These are phyloP conservation scores for Botia almorhae DNA, from an alignment of 2,797 vertebrate genomes.

Conservation along the genomic window DNA sequence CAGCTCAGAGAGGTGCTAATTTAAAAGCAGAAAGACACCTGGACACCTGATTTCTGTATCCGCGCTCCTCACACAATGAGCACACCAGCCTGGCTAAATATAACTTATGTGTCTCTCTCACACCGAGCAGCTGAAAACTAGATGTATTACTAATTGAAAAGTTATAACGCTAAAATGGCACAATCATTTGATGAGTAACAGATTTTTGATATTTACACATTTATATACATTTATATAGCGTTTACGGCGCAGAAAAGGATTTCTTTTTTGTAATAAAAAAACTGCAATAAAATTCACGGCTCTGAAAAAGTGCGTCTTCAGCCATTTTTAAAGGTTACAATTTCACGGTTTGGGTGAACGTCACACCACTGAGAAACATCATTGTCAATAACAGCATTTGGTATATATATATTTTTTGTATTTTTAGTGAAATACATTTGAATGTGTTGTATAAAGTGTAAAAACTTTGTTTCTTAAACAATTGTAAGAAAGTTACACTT, in stretches of 20 bases:
- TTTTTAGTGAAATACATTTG: neutral
- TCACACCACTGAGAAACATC: neutral
- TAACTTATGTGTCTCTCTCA: constrained; percentile 36
- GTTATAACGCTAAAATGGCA: neutral
- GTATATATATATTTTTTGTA: neutral
- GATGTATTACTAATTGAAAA: neutral
- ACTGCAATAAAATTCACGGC: neutral
- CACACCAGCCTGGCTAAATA: constrained; percentile 54
- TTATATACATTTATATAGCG: no score
- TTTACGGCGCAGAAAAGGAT: neutral
- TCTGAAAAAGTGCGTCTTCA: neutral
- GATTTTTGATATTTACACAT: neutral
- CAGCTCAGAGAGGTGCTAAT: constrained; percentile 58
- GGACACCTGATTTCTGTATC: constrained; percentile 51
- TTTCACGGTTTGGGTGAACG: neutral
- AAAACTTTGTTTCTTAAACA: no score
- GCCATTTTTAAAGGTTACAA: neutral
- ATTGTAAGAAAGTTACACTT: no score
- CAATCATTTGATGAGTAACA: neutral
- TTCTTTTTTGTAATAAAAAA: neutral
- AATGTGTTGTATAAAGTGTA: neutral
- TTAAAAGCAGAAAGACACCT: constrained; percentile 59
- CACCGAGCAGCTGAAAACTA: constrained; percentile 1
- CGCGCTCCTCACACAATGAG: constrained; percentile 41
- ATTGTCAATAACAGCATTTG: neutral